Percentiles rank a stretch among this genome's conserved stretches.
phyloP scores from a whole-genome alignment of 2,113 vertebrate species.

The Caretta caretta region DNA sequence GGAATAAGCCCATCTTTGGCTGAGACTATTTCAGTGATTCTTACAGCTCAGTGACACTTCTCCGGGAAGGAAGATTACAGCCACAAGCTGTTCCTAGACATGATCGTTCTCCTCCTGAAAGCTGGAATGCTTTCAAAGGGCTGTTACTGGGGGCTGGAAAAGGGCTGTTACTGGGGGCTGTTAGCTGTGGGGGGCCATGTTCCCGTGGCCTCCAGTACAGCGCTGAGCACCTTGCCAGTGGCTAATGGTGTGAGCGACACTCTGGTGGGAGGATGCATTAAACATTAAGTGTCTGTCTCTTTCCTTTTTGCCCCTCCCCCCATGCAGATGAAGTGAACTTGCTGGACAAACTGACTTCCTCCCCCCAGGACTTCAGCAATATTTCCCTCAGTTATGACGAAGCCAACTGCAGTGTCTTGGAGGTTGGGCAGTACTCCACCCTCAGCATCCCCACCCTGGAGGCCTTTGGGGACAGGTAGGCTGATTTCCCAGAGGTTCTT shows the following conservation, averaged over 20 bases:
- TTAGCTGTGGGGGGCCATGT: not conserved
- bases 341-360: slow-evolving; percentile 79
- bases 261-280: not conserved
- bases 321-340: slow-evolving; percentile 84
- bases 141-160: not conserved
- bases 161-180: not conserved
- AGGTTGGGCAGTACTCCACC: slow-evolving; percentile 88
- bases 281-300: not conserved
- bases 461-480: slow-evolving; percentile 84
- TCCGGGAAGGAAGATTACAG: not conserved
- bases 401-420: slow-evolving; percentile 79
- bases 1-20: not conserved
- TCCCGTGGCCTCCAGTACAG: not conserved
- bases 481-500: not conserved
- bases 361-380: slow-evolving; percentile 76
- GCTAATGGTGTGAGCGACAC: rapidly evolving
- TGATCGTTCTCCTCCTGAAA: not conserved
- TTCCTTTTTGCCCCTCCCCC: not conserved
- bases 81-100: not conserved
- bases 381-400: slow-evolving; percentile 76
- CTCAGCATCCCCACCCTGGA: slow-evolving; percentile 81
- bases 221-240: not conserved
- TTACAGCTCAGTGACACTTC: not conserved
- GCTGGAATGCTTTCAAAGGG: not conserved
- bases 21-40: too few species aligned